phyloP scores from a whole-genome alignment of 2,797 vertebrate genomes.

The Hippopotamyrus pictus region DNA sequence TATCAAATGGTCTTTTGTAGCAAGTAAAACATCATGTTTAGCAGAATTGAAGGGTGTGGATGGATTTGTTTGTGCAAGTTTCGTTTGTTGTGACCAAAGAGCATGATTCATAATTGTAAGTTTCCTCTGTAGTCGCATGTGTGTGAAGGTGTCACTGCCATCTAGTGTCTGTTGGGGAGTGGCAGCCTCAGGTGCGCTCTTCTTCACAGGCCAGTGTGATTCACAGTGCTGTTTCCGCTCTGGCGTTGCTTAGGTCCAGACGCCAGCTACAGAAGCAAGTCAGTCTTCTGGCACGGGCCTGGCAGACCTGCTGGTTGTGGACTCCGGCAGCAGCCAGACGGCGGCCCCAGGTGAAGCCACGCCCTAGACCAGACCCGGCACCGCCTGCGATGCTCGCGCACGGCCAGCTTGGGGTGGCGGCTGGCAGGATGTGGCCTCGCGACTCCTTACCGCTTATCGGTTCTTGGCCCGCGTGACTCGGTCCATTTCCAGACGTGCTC shows the following conservation, averaged over 20 bases:
- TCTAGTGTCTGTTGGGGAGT: constrained; percentile 16
- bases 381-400: not conserved
- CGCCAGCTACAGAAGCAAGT: constrained; percentile 51
- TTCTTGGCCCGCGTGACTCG: not conserved
- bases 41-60: not conserved
- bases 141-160: constrained; percentile 1
- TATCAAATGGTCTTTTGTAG: not conserved
- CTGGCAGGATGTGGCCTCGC: not conserved
- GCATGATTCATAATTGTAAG: not conserved
- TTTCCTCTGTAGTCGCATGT: not conserved
- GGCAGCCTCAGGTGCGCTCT: not conserved
- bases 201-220: not conserved
- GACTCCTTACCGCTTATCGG: not conserved
- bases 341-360: constrained; percentile 62
- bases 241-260: constrained; percentile 56
- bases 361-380: not conserved
- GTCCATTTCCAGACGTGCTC: not conserved
- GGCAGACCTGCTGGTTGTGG: constrained; percentile 81
- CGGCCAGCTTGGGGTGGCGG: not conserved
- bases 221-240: not conserved
- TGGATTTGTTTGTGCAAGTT: not conserved
- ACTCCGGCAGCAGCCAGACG: constrained; percentile 61
- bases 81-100: not conserved
- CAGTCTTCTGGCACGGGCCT: constrained; percentile 68
- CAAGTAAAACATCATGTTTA: not conserved